Evolutionary conservation across 2,797 vertebrate genomes (phyloP).

Genomic region (Tragopan temminckii): DNA sequence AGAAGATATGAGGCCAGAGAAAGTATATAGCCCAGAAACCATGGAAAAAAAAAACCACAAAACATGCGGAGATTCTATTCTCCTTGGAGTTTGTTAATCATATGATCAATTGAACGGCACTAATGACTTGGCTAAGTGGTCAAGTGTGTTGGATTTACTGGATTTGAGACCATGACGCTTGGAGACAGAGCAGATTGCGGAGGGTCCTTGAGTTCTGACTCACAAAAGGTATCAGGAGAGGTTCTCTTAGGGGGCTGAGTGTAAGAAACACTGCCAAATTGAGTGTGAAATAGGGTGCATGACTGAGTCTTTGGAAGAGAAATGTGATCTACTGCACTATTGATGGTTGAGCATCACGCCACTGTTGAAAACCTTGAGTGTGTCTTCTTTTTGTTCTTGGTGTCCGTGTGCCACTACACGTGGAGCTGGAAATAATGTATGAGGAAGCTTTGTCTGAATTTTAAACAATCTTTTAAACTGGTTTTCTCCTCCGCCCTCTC

Average conservation of each 20-base stretch:
- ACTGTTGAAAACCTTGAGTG: not conserved
- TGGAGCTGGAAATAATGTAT: not conserved
- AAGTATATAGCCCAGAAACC: not conserved
- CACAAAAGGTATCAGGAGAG: not conserved
- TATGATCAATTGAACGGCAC: not conserved
- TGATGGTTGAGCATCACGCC: not conserved
- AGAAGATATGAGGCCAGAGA: not conserved
- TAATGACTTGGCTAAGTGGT: not conserved
- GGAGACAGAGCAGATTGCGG: not conserved
- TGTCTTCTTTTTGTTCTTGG: not conserved
- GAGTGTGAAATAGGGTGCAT: not conserved
- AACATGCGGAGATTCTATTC: not conserved
- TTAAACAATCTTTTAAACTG: not conserved
- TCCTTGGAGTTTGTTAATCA: fast-evolving
- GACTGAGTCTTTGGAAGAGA: not conserved
- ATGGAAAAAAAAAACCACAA: not conserved
- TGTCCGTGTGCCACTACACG: not conserved
- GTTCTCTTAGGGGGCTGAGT: not conserved
- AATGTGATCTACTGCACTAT: not conserved
- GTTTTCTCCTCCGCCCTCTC: fast-evolving
- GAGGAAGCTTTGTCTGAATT: not conserved
- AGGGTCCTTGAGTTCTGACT: not conserved
- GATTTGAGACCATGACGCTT: not conserved
- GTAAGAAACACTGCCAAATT: not conserved
- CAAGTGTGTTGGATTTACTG: not conserved